These are phyloP conservation scores for Dioctria linearis DNA, from an alignment of 2,888 invertebrate genomes.

Conservation along the genomic window DNA sequence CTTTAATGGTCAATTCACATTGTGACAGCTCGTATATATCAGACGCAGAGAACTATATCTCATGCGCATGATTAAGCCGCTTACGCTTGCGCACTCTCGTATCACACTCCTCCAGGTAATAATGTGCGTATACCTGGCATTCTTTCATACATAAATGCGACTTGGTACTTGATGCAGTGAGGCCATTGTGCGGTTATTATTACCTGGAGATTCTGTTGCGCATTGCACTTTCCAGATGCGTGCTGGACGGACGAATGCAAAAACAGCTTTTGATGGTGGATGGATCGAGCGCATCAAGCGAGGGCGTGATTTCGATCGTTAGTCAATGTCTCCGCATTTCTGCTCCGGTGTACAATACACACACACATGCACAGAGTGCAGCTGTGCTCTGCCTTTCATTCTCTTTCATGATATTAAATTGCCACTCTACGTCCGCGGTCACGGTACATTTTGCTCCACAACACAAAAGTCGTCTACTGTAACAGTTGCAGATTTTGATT, in stretches of 20 bases:
- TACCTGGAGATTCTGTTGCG: not conserved
- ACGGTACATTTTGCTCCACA: conserved; percentile 5
- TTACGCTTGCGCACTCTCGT: conserved; percentile 54
- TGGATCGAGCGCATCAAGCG: conserved; percentile 56
- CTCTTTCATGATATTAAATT: conserved; percentile 23
- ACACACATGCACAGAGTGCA: not conserved
- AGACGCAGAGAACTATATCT: conserved; percentile 49
- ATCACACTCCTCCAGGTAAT: conserved; percentile 26
- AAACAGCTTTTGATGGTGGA: conserved; percentile 50
- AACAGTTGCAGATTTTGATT: conserved; percentile 52
- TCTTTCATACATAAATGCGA: not conserved
- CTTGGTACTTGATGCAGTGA: not conserved
- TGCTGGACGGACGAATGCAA: conserved; percentile 10
- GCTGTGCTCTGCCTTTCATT: conserved; percentile 17
- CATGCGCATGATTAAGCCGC: conserved; percentile 58
- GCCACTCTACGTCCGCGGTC: conserved; percentile 9
- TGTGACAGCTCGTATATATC: conserved; percentile 65
- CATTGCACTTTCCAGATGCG: conserved; percentile 23
- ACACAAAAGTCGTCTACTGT: conserved; percentile 2
- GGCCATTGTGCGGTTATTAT: conserved; percentile 12
- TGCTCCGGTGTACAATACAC: no score
- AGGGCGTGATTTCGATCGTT: conserved; percentile 60
- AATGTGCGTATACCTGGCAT: conserved; percentile 12
- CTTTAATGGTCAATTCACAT: conserved; percentile 71
- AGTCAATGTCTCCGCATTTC: conserved; percentile 52